Evolutionary conservation across 2,113 vertebrate species (phyloP), one percentile per base, ranked within the genome.

Genomic region (Chlorodrepanis virens): DNA sequence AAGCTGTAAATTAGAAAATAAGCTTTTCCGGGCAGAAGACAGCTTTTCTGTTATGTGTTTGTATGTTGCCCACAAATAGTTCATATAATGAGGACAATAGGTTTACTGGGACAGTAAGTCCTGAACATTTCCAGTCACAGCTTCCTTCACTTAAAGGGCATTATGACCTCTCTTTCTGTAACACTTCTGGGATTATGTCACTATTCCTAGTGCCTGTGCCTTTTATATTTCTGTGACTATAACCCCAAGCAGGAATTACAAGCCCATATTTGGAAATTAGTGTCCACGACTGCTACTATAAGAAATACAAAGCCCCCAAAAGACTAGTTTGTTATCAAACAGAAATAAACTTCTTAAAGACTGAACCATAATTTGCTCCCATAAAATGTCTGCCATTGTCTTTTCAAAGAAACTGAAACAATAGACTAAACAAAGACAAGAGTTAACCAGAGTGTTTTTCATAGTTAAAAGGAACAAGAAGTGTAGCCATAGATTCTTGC

Each of bases 391-490:
- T 80, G 35, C 60, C 78, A 90, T 67, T 94, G 75, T 74, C 50
- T 88, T 77, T 90, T 78, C 45, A 94, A 95, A 91, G 71, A 81
- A 95, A 65, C 22, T 67, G 52, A 86, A 94, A 94, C 45, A 93
- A 94, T 60, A 80, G 79, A 74, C 71, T 74, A 91, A 90, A 79
- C 74, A 93, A 89, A 83, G 50, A 86, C 64, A 92, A 97, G 78
- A 91, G 79, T 95, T 96, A 96, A 91, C 37, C 27, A 28, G 40
- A 54, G 31, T 20, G 47, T 45, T 94, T 80, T 90, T 82, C 23
- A 28, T 77, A 88, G 50, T 91, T 88, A 77, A 91, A 65, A 83
- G 80, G 67, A 93, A 53, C n/a, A 69, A 76, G 37, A 45, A 70
- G 9, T 14, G 15, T 67, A 93, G 70, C 81, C 65, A 57, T 28